Evolutionary conservation across 2,888 invertebrate genomes (phyloP), one percentile per base, ranked within the genome.

Genomic region (Nomada flava): DNA sequence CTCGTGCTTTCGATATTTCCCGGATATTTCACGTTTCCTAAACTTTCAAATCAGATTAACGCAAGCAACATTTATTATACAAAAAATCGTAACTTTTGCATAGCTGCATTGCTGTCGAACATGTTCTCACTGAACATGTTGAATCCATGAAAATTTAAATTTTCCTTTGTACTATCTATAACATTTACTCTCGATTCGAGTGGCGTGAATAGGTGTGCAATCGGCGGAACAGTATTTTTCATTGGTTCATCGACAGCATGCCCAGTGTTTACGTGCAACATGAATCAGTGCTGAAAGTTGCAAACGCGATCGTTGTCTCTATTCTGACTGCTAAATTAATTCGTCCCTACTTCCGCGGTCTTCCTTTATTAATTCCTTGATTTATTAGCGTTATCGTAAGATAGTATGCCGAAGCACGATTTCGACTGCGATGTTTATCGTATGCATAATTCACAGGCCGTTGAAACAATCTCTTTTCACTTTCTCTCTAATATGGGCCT

Each of bases 141-240:
- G 60, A 60, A 75, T 75, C 74, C 42, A 60, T 69, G 60, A 60
- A 23, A 42, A 70, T 59, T 55, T 53, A 73, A 52, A 59, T 76
- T 65, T 52, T 1, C 71, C 44, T 23, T 71, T 23, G 52, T 36
- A 44, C 50, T 52, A 63, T 20, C 2, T 36, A 42, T 50, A 23
- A 59, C 68, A 59, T 68, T 68, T 60, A n/a, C 42, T 23, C 36
- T 53, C 23, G 36, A 10, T 26, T 64, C 18, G 72, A 23, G 53
- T 23, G 62, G 20, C 72, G 42, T 1, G 73, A 72, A 65, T 59
- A n/a, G 29, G 29, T 36, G 42, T 11, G 53, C 44, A 65, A 53
- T 65, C 52, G 11, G 9, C 23, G 53, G 47, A 29, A 52, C 44
- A 10, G 44, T 78, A 65, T 79, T 77, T 70, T 70, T 67, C 53